Conservation (phyloP, 2,113 vertebrate species). For the Xiphophorus maculatus region DNA sequence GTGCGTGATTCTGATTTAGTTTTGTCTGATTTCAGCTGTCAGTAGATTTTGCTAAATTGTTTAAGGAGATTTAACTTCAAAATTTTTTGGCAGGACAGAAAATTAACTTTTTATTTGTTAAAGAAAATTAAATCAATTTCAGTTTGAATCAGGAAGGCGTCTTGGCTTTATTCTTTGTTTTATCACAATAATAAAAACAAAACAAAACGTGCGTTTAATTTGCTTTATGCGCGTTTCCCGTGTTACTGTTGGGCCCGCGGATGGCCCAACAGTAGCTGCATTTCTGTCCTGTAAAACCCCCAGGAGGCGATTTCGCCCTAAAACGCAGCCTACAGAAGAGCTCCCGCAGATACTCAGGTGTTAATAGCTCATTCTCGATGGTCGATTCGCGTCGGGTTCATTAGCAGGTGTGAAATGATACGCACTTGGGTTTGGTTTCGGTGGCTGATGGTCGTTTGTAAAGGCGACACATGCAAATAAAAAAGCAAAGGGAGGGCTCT, state of each 20-base stretch:
- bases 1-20: no score
- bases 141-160: not conserved
- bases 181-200: not conserved
- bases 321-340: constrained; percentile 12
- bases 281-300: not conserved
- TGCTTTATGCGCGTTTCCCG: not conserved
- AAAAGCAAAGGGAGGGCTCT: not conserved
- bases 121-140: not conserved
- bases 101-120: not conserved
- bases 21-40: no score
- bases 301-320: constrained; percentile 41
- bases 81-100: not conserved
- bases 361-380: constrained; percentile 67
- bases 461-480: constrained; percentile 55
- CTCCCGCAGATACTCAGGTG: constrained; percentile 45
- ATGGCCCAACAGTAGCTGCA: not conserved
- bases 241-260: not conserved
- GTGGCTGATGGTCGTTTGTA: constrained; percentile 39
- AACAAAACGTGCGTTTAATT: not conserved
- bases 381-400: constrained; percentile 48
- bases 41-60: not conserved
- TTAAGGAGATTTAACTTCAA: not conserved
- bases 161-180: not conserved
- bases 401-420: constrained; percentile 75
- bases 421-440: constrained; percentile 22